A percentile compares a stretch with the other conserved stretches of the same genome.
Evolutionary conservation across 2,113 vertebrate genomes (phyloP).

Genomic region (Chloropsis cyanopogon): DNA sequence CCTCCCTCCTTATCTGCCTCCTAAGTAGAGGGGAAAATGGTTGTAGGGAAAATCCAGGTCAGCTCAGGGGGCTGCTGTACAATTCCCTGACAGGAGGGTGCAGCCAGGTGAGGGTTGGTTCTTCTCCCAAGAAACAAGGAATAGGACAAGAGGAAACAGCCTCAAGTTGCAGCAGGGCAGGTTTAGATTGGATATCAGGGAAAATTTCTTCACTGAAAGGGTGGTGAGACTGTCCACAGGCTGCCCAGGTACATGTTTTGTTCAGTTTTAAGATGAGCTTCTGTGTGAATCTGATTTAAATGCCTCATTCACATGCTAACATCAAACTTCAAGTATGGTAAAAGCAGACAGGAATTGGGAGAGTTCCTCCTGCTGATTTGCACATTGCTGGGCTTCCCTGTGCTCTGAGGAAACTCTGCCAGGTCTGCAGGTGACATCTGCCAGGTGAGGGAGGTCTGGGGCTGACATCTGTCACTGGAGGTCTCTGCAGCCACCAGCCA

Average conservation of each 20-base stretch:
- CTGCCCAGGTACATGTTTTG: not conserved
- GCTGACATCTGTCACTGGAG: not conserved
- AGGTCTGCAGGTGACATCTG: not conserved
- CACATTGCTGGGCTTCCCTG: fast-evolving
- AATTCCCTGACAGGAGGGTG: not conserved
- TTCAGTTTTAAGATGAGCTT: not conserved
- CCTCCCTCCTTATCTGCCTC: not conserved
- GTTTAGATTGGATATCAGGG: not conserved
- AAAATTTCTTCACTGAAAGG: not conserved
- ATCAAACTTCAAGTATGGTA: not conserved
- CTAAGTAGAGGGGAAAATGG: not conserved
- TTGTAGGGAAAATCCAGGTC: not conserved
- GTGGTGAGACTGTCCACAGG: not conserved
- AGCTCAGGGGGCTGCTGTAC: not conserved
- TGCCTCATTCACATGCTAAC: not conserved
- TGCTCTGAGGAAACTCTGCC: not conserved
- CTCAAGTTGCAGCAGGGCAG: not conserved
- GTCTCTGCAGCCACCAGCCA: not conserved
- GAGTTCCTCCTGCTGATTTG: not conserved
- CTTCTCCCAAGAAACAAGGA: not conserved
- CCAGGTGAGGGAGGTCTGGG: not conserved
- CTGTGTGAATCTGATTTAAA: not conserved
- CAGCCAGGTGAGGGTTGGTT: not conserved
- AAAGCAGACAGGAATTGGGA: not conserved
- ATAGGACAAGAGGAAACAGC: not conserved